Evolutionary conservation across 1,140 invertebrate species (phyloP), one percentile per base, ranked within the genome.

Genomic region (Drosophila arizonae): DNA sequence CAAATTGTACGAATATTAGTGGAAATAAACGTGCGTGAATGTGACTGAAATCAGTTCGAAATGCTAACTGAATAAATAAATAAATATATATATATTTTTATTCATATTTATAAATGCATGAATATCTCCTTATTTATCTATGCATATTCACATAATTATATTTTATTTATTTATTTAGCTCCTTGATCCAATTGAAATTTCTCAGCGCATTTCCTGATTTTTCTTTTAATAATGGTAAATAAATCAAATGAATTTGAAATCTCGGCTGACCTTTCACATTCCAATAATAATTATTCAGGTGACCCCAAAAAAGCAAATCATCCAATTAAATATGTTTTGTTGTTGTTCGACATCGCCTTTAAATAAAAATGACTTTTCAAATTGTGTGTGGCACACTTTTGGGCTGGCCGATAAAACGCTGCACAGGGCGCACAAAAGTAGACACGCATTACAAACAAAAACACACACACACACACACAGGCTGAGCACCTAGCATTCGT

Each of bases 11-110:
- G 33, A 73, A 43, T 56, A 60, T 39, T 71, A 64, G 72, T 52
- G 48, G 45, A 74, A 74, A 74, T 70, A 70, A 56, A 70, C 28
- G 30, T 50, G 58, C 63, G 65, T 73, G 71, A 36, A 62, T 72
- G 63, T 72, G 63, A 72, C 62, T 72, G 54, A 66, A 66, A 36
- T 24, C 26, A 39, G 21, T 30, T 15, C 11, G 21, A 39, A 55
- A 11, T n/a, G 33, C 33, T 36, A 9, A 39, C 3, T 39, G 36
- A 39, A 39, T 11, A 39, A 6, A 39, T 39, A 39, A 9, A 11
- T 36, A 36, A 33, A 6, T 33, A 33, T 36, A 30, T 30, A 24
- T 2, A 24, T 24, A 24, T 24, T 24, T 24, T 24, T 24, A 24
- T 36, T 36, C 1, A 6, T 36, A 36, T 9, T 8, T 24, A 24